Conservation (phyloP, 2,888 invertebrate species). For the Chrysolina americana region DNA sequence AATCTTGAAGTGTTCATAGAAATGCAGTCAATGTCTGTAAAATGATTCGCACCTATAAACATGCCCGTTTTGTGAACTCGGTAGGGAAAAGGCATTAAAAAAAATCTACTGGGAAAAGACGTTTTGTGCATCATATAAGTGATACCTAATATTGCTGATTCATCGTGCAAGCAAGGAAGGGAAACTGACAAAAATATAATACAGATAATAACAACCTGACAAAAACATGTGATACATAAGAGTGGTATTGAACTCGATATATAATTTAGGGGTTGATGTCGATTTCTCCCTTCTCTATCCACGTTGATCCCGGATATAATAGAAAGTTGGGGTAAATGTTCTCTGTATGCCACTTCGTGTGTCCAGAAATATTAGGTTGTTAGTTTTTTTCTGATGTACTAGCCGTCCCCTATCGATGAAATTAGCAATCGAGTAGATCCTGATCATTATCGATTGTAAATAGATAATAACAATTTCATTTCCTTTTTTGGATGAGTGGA, state of each 20-base stretch:
- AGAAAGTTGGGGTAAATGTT: slow-evolving; percentile 12
- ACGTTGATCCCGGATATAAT: slow-evolving; percentile 1
- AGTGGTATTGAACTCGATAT: slow-evolving; percentile 14
- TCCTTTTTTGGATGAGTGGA: too few relatives aligned
- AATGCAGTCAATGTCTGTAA: too few relatives aligned
- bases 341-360: not conserved
- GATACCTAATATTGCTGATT: not conserved
- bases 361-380: not conserved
- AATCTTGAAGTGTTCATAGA: too few relatives aligned
- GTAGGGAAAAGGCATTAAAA: too few relatives aligned
- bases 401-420: not conserved
- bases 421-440: not conserved
- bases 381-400: not conserved
- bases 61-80: too few relatives aligned
- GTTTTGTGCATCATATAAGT: not conserved
- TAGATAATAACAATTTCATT: too few relatives aligned
- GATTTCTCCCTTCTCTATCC: slow-evolving; percentile 7
- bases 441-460: not conserved
- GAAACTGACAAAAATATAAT: slow-evolving; percentile 2
- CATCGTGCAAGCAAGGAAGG: not conserved
- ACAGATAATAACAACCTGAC: slow-evolving; percentile 37
- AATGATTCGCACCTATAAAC: too few relatives aligned
- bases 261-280: slow-evolving; percentile 29
- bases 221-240: slow-evolving; percentile 40
- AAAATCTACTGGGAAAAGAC: not conserved